Evolutionary conservation across 2,888 invertebrate genomes (phyloP).

Genomic region (Synanthedon vespiformis): DNA sequence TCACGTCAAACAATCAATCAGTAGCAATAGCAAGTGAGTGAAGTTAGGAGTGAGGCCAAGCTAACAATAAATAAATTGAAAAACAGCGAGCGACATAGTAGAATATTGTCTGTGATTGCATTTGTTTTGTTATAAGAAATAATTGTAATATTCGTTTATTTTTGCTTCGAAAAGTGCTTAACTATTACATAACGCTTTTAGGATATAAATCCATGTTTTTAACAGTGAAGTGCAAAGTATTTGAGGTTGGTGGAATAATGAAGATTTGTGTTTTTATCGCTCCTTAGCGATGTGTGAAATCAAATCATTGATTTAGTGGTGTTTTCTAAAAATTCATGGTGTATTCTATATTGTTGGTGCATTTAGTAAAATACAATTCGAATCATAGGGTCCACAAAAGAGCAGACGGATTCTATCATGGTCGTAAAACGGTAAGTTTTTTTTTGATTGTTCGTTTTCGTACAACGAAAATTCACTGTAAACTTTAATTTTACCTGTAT

Average conservation of each 20-base stretch:
- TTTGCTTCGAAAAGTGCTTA: neutral
- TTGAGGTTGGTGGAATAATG: conserved; percentile 49
- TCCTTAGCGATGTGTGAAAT: conserved; percentile 64
- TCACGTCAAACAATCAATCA: neutral
- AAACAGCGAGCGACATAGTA: too few relatives aligned
- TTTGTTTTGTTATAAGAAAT: neutral
- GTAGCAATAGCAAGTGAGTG: neutral
- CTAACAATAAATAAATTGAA: neutral
- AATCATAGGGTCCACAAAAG: conserved; percentile 71
- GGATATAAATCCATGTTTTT: conserved; percentile 30
- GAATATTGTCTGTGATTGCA: neutral
- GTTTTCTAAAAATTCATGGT: conserved; percentile 63
- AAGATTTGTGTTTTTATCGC: conserved; percentile 58
- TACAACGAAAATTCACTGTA: neutral
- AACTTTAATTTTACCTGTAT: too few relatives aligned
- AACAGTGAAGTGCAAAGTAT: conserved; percentile 52
- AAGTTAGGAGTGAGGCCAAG: neutral
- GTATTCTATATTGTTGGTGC: conserved; percentile 55
- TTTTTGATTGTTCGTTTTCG: conserved; percentile 4
- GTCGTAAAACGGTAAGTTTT: conserved; percentile 69
- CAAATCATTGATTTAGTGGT: conserved; percentile 57
- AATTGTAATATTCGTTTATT: neutral
- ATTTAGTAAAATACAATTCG: conserved; percentile 56
- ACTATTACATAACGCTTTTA: neutral
- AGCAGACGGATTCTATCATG: conserved; percentile 70